These are phyloP conservation scores for Daphoenositta chrysoptera DNA, from an alignment of 2,113 vertebrate genomes.

Conservation along the genomic window DNA sequence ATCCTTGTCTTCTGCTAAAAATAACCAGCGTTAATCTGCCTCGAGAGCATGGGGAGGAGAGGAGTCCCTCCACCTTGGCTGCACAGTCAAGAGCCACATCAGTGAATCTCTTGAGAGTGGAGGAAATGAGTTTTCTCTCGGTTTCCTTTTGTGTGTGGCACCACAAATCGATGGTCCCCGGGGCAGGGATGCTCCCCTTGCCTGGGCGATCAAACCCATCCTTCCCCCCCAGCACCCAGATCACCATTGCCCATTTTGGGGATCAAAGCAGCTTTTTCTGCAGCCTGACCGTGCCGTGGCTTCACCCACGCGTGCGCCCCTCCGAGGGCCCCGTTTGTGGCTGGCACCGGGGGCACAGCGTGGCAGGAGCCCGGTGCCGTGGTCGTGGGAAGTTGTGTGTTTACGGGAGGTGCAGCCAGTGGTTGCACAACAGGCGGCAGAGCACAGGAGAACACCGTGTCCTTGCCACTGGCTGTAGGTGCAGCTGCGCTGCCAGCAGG, in stretches of 20 bases:
- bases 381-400: neutral
- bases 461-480: neutral
- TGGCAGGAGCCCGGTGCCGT: neutral
- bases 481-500: neutral
- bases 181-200: neutral
- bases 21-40: conserved; percentile 15
- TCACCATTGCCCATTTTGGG: accelerated
- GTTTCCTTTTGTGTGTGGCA: neutral
- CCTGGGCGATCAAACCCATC: accelerated
- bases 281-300: neutral
- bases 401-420: neutral
- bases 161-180: neutral
- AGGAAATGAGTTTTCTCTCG: neutral
- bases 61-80: neutral
- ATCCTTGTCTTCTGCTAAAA: conserved; percentile 39
- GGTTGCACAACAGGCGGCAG: conserved; percentile 47
- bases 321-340: neutral
- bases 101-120: neutral
- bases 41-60: neutral
- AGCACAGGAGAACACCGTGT: conserved; percentile 13
- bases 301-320: accelerated
- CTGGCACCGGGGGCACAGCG: neutral
- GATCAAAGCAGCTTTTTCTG: neutral
- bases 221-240: neutral
- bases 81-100: neutral